Conservation (phyloP, 2,888 invertebrate species). For the Oscheius sp. region DNA sequence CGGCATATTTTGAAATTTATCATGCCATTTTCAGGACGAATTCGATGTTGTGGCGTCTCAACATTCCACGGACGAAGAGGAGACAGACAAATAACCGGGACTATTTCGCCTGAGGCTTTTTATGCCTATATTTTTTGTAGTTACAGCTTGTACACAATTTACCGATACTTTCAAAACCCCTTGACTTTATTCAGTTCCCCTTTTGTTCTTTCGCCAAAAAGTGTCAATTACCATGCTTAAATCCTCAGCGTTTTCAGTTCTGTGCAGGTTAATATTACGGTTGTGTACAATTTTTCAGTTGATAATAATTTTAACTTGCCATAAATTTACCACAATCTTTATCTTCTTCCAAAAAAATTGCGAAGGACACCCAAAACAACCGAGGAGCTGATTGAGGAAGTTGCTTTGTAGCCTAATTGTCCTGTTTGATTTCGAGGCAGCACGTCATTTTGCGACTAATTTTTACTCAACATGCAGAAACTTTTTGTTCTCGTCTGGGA, state of each 20-base stretch:
- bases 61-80: constrained; percentile 13
- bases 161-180: background rate
- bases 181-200: background rate
- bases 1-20: no score
- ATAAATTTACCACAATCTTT: background rate
- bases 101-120: background rate
- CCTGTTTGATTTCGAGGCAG: constrained; percentile 30
- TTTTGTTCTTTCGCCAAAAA: background rate
- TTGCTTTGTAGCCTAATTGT: constrained; percentile 22
- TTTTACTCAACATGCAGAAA: background rate
- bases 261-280: constrained; percentile 4
- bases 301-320: background rate
- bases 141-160: background rate
- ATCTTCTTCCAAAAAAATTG: background rate
- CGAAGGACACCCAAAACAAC: background rate
- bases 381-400: constrained; percentile 32
- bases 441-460: constrained; percentile 31
- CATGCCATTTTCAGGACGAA: constrained; percentile 24
- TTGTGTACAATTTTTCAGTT: background rate
- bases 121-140: no score
- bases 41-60: constrained; percentile 17
- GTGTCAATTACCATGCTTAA: constrained; percentile 1
- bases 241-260: background rate
- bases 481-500: background rate
- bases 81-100: constrained; percentile 7